Percentiles rank a stretch among this genome's conserved stretches.
These are phyloP conservation scores for Lycophotia porphyrea DNA, from an alignment of 2,888 invertebrate species.

Conservation along the genomic window DNA sequence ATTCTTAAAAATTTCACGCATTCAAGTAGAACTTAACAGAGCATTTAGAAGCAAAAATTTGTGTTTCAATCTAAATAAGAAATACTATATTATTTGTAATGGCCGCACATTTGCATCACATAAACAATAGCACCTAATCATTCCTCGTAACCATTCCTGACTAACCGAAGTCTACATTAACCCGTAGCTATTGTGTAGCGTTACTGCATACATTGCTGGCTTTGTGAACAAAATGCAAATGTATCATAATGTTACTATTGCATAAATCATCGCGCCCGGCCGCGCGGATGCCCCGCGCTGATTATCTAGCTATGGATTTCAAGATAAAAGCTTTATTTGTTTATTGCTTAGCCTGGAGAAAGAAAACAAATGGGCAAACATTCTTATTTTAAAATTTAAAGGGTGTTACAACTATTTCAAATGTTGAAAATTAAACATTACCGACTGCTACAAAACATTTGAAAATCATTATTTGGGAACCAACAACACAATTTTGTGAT, in stretches of 20 bases:
- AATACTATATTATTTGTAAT: constrained; percentile 66
- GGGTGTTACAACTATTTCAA: not conserved
- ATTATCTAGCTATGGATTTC: constrained; percentile 80
- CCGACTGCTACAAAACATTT: not conserved
- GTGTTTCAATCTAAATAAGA: constrained; percentile 61
- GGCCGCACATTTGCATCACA: constrained; percentile 65
- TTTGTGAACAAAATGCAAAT: constrained; percentile 83
- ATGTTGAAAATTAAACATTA: not conserved
- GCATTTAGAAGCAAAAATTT: constrained; percentile 39
- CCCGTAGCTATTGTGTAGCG: constrained; percentile 67
- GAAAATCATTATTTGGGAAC: not conserved
- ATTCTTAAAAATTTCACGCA: constrained; percentile 11
- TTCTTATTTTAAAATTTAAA: not conserved
- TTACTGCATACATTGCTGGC: constrained; percentile 69
- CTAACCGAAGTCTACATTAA: constrained; percentile 69
- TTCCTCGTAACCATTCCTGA: constrained; percentile 67
- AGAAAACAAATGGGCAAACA: constrained; percentile 2
- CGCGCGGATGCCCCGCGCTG: constrained; percentile 77
- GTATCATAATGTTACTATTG: constrained; percentile 78
- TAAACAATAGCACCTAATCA: constrained; percentile 71
- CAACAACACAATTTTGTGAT: not conserved
- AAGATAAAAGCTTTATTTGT: constrained; percentile 76
- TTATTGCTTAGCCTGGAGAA: constrained; percentile 52
- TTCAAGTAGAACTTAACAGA: constrained; percentile 7
- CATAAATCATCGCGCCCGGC: constrained; percentile 78